A percentile compares a stretch with the other conserved stretches of the same genome.
Evolutionary conservation across 2,888 invertebrate species (phyloP).

Genomic region (Archips xylosteana): DNA sequence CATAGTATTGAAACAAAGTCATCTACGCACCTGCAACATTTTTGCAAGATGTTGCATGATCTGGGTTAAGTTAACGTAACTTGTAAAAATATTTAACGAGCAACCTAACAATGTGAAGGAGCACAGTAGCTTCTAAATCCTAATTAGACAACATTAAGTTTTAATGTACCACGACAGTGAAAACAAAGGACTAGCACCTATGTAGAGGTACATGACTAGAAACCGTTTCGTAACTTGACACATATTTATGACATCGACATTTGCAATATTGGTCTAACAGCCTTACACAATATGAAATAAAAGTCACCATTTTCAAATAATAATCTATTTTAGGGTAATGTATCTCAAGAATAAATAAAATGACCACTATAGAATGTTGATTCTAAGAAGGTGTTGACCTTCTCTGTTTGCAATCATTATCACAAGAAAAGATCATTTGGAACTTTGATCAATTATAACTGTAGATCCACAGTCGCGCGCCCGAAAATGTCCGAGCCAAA

Average conservation of each 20-base stretch:
- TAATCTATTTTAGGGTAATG: no score
- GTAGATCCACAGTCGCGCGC: no score
- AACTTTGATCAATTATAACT: no score
- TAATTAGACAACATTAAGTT: conserved; percentile 9
- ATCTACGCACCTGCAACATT: background rate
- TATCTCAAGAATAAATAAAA: no score
- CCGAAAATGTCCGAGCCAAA: no score
- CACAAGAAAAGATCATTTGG: no score
- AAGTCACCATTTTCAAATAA: no score
- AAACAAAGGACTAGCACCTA: background rate
- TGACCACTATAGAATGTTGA: no score
- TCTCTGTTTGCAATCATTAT: no score
- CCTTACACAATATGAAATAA: background rate
- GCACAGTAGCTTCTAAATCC: conserved; percentile 4
- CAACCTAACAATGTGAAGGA: background rate
- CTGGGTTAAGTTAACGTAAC: background rate
- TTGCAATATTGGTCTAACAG: background rate
- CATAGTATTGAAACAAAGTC: background rate
- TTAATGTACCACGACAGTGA: background rate
- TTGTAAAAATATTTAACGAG: background rate
- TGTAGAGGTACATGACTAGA: background rate
- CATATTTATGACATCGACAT: background rate
- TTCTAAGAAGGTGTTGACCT: no score
- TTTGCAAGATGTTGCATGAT: background rate
- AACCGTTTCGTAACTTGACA: background rate